Evolutionary conservation across 2,797 vertebrate genomes (phyloP).

Genomic region (Rhodeus uyekii): DNA sequence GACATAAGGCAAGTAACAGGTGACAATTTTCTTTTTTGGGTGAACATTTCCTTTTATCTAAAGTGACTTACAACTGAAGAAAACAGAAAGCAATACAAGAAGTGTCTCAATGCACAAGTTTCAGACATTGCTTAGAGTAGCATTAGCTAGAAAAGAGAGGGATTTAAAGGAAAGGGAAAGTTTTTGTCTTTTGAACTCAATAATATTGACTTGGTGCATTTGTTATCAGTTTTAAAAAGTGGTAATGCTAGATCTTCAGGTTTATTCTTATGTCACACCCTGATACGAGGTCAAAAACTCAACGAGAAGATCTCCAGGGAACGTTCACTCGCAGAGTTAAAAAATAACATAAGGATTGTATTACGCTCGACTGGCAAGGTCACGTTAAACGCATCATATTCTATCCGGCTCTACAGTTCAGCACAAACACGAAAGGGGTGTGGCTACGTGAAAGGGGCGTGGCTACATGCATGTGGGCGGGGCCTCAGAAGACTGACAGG

Average conservation of each 20-base stretch:
- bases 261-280: not conserved
- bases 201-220: not conserved
- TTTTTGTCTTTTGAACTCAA: too few relatives aligned
- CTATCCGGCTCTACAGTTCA: not conserved
- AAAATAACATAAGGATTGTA: not conserved
- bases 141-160: too few relatives aligned
- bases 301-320: not conserved
- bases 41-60: too few relatives aligned
- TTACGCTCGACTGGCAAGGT: constrained; percentile 47
- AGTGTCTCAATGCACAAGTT: too few relatives aligned
- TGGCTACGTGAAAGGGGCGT: not conserved
- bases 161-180: too few relatives aligned
- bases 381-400: constrained; percentile 3
- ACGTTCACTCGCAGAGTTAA: not conserved
- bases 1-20: not conserved
- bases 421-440: not conserved
- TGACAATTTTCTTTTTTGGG: not conserved
- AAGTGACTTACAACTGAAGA: too few relatives aligned
- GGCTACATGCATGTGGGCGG: not conserved
- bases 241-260: not conserved
- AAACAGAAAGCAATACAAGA: too few relatives aligned
- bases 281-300: not conserved
- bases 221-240: not conserved
- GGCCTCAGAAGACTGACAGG: not conserved
- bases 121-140: too few relatives aligned